Conservation (phyloP, 2,888 invertebrate species). For the Agonopterix arenella region DNA sequence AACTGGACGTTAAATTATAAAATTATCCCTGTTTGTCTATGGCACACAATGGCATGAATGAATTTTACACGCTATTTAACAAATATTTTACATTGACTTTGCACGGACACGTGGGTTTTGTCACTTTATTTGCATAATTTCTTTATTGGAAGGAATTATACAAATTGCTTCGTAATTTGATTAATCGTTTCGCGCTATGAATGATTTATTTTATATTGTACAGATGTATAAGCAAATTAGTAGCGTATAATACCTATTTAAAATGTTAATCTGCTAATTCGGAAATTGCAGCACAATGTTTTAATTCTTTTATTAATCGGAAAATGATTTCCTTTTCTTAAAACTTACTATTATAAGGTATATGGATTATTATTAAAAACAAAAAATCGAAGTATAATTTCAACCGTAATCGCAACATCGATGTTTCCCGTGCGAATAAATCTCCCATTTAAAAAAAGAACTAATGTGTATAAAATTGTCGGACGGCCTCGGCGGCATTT, state of each 20-base stretch:
- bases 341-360: too few relatives aligned
- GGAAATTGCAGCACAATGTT: too few relatives aligned
- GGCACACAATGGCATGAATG: conserved; percentile 38
- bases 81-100: conserved; percentile 47
- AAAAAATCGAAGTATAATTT: background rate
- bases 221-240: conserved; percentile 3
- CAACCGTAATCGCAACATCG: background rate
- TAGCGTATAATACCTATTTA: too few relatives aligned
- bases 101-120: conserved; percentile 50
- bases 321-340: too few relatives aligned
- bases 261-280: too few relatives aligned
- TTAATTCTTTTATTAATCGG: too few relatives aligned
- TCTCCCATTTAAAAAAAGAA: conserved; percentile 11
- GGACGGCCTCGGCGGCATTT: conserved; percentile 15
- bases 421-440: conserved; percentile 10
- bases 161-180: conserved; percentile 36
- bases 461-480: conserved; percentile 38
- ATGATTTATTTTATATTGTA: conserved; percentile 20
- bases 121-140: conserved; percentile 59
- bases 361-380: too few relatives aligned
- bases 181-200: conserved; percentile 21
- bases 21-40: conserved; percentile 55
- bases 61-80: conserved; percentile 72
- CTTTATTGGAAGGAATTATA: conserved; percentile 38
- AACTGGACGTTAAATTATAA: conserved; percentile 51